These are phyloP conservation scores for Anaspis maculata DNA, from an alignment of 2,888 invertebrate genomes.

Conservation along the genomic window DNA sequence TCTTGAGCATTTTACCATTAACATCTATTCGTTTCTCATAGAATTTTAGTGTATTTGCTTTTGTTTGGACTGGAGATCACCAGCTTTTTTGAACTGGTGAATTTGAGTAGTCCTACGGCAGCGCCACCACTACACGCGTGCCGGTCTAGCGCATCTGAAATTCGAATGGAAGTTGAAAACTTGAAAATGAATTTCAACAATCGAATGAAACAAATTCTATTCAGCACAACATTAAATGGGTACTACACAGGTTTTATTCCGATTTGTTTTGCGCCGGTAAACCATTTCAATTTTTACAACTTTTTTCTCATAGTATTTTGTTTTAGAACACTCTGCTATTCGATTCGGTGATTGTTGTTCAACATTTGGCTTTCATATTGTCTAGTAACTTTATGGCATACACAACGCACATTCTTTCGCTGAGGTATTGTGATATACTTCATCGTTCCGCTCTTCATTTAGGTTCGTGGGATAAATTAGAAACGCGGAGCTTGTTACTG, in stretches of 20 bases:
- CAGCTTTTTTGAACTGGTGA: conserved; percentile 63
- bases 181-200: conserved; percentile 82
- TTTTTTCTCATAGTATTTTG: conserved; percentile 2
- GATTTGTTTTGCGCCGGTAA: conserved; percentile 80
- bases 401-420: conserved; percentile 55
- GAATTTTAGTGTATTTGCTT: conserved; percentile 67
- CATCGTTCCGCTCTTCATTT: conserved; percentile 87
- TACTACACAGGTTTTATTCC: conserved; percentile 87
- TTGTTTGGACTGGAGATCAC: conserved; percentile 72
- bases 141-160: conserved; percentile 59
- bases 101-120: conserved; percentile 25
- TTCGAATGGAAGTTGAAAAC: conserved; percentile 77
- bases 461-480: conserved; percentile 59
- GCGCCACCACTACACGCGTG: conserved; percentile 67
- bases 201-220: conserved; percentile 78
- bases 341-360: conserved; percentile 74
- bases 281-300: conserved; percentile 7
- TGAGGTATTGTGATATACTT: conserved; percentile 75
- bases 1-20: too few relatives aligned
- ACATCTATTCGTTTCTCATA: too few relatives aligned
- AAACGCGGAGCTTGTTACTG: conserved; percentile 39
- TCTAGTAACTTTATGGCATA: conserved; percentile 76
- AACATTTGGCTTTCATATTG: conserved; percentile 79
- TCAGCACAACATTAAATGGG: conserved; percentile 69
- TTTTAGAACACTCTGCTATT: conserved; percentile 62